Percentiles rank a stretch among this genome's conserved stretches.
These are phyloP conservation scores for Megaceryle torquata DNA, from an alignment of 2,113 vertebrate species.

Conservation along the genomic window DNA sequence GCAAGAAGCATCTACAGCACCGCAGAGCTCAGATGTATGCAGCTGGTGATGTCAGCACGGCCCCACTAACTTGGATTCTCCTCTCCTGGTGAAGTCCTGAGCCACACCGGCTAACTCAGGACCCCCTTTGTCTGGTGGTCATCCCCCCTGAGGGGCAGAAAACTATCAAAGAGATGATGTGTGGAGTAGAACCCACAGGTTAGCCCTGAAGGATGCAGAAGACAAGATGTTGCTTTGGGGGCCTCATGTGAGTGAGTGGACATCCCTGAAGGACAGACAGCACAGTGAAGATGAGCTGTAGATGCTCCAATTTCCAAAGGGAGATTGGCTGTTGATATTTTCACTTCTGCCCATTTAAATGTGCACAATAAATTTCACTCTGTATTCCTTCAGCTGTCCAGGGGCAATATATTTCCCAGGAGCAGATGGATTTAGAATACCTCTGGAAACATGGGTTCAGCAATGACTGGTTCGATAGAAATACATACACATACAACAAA, in stretches of 20 bases:
- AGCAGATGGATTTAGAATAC: not conserved
- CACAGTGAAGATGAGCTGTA: not conserved
- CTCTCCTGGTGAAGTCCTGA: fast-evolving
- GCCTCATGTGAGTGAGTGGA: not conserved
- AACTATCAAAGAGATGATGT: not conserved
- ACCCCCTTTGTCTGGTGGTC: fast-evolving
- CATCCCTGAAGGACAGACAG: not conserved
- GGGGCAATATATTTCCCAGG: not conserved
- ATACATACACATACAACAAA: not conserved
- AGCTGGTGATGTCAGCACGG: not conserved
- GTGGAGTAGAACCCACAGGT: not conserved
- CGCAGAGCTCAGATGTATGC: fast-evolving
- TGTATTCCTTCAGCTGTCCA: not conserved
- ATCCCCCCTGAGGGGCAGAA: not conserved
- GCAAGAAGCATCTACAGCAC: not conserved
- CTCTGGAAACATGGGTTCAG: not conserved
- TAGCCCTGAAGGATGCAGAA: not conserved
- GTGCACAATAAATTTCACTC: not conserved
- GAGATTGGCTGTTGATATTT: too few relatives aligned
- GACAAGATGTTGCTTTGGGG: not conserved
- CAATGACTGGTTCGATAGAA: not conserved
- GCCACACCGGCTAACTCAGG: not conserved
- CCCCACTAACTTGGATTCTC: fast-evolving
- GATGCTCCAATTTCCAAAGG: not conserved
- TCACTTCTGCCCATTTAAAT: too few relatives aligned